Evolutionary conservation across 2,888 invertebrate species (phyloP).

Genomic region (Tetragnatha montana): DNA sequence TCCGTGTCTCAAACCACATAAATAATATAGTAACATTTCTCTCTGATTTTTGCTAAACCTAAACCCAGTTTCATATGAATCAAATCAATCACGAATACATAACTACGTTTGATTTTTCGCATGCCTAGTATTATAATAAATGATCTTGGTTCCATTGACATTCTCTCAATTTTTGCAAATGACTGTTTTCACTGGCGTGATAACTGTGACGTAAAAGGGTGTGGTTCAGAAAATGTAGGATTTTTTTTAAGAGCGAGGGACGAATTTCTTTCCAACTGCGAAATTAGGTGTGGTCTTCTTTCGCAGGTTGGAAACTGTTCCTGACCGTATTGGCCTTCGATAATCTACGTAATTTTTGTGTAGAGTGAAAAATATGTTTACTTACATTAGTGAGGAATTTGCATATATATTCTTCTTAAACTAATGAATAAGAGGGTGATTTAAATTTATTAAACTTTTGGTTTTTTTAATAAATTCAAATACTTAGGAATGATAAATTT

Average conservation of each 20-base stretch:
- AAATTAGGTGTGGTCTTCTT: conserved; percentile 10
- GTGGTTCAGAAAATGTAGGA: conserved; percentile 1
- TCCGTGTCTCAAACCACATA: too few species aligned
- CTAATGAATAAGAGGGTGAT: too few species aligned
- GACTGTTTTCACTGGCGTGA: conserved; percentile 2
- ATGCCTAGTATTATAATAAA: neutral
- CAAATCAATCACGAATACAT: neutral
- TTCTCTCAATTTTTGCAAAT: neutral
- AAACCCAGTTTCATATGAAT: too few species aligned
- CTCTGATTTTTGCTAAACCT: too few species aligned
- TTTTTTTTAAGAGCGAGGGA: conserved; percentile 1
- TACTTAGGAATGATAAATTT: too few species aligned
- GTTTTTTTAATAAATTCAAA: too few species aligned
- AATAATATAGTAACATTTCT: too few species aligned
- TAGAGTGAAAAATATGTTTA: neutral
- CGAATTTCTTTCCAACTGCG: conserved; percentile 8
- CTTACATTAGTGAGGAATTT: too few species aligned
- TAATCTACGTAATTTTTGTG: neutral
- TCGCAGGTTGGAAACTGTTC: neutral
- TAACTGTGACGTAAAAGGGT: conserved; percentile 9
- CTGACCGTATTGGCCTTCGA: neutral
- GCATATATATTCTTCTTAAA: too few species aligned
- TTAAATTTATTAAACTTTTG: too few species aligned
- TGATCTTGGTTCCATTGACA: neutral
- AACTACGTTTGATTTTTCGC: neutral